Percentiles rank a stretch among this genome's conserved stretches.
Conservation (phyloP, 92 coral and sea anemone species). For the Paragorgia papillata region DNA sequence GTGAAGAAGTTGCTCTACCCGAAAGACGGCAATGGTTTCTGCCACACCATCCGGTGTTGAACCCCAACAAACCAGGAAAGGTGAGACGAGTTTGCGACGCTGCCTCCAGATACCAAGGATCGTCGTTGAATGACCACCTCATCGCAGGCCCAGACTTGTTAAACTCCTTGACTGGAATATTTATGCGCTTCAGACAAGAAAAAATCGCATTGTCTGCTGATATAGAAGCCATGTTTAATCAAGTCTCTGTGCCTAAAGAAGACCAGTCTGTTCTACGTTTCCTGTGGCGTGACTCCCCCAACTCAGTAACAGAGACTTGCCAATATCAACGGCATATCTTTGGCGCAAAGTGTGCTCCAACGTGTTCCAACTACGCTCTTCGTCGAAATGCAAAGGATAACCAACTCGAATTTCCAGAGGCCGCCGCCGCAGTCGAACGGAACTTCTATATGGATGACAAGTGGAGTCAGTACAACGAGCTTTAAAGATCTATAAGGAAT, state of each 20-base stretch:
- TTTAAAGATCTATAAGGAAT: slow-evolving; percentile 7
- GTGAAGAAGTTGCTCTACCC: slow-evolving; percentile 29
- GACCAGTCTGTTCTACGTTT: slow-evolving; percentile 50
- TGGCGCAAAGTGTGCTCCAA: slow-evolving; percentile 51
- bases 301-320: slow-evolving; percentile 35
- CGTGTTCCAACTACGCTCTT: slow-evolving; percentile 53
- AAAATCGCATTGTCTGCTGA: slow-evolving; percentile 9
- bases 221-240: slow-evolving; percentile 46
- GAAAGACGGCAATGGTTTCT: slow-evolving; percentile 47
- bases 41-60: slow-evolving; percentile 51
- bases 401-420: slow-evolving; percentile 33
- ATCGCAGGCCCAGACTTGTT: not conserved
- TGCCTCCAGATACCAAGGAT: slow-evolving; percentile 7
- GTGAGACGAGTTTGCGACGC: slow-evolving; percentile 57
- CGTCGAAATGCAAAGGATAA: slow-evolving; percentile 42
- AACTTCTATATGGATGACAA: slow-evolving; percentile 33
- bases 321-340: slow-evolving; percentile 49
- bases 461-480: slow-evolving; percentile 19
- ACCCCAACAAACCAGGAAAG: slow-evolving; percentile 52
- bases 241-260: slow-evolving; percentile 50
- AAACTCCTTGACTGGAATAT: slow-evolving; percentile 16
- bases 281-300: slow-evolving; percentile 52
- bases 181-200: slow-evolving; percentile 50
- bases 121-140: not conserved
- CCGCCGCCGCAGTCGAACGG: slow-evolving; percentile 39